Evolutionary conservation across 2,888 invertebrate genomes (phyloP).

Genomic region (Plebejus argus): DNA sequence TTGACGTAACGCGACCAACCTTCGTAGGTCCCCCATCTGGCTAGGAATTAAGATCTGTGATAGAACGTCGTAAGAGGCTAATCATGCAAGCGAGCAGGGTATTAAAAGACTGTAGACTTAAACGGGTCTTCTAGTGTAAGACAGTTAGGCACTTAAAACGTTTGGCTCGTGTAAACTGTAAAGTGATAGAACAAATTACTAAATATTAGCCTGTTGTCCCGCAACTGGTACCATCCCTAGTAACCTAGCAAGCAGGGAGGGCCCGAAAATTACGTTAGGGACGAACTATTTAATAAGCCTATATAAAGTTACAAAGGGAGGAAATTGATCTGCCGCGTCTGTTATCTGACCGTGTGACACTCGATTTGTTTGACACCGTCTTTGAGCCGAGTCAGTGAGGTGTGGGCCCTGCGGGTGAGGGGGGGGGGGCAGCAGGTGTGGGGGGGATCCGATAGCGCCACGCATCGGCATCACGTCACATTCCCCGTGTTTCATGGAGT

Average conservation of each 20-base stretch:
- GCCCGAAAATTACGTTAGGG: background rate
- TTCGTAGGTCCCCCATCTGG: too few species aligned
- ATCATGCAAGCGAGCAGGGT: too few species aligned
- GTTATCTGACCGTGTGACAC: conserved; percentile 14
- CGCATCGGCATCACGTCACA: conserved; percentile 45
- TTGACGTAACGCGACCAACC: too few species aligned
- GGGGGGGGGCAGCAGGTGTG: background rate
- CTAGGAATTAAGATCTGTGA: too few species aligned
- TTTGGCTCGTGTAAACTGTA: too few species aligned
- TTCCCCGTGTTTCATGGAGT: conserved; percentile 50
- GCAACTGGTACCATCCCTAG: background rate
- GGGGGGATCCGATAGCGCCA: background rate
- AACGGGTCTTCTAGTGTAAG: too few species aligned
- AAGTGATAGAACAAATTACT: too few species aligned
- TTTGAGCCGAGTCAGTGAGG: conserved; percentile 2
- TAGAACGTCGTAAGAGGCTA: too few species aligned
- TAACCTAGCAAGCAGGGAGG: background rate
- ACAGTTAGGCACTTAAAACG: too few species aligned
- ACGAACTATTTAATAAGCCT: conserved; percentile 8
- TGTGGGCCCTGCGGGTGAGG: background rate
- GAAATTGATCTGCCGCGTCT: background rate
- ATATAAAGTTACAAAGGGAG: conserved; percentile 13
- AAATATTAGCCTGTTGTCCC: too few species aligned
- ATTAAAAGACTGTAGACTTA: too few species aligned
- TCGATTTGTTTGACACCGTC: conserved; percentile 11